Evolutionary conservation across 2,797 vertebrate genomes (phyloP).

Genomic region (Hirundo rustica): DNA sequence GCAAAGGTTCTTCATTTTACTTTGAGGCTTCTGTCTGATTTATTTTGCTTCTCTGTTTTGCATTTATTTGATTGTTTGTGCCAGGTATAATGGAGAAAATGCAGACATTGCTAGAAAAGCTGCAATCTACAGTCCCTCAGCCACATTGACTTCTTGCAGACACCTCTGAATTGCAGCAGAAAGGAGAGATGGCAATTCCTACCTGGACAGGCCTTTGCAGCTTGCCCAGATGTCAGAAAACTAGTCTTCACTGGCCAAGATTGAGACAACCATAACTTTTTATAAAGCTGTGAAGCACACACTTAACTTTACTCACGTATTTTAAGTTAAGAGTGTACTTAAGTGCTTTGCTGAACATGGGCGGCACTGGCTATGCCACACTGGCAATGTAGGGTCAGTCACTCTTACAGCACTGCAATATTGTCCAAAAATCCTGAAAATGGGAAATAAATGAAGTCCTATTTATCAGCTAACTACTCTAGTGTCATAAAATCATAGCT

Average conservation of each 20-base stretch:
- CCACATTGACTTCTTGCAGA: background rate
- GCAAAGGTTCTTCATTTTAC: slow-evolving; percentile 70
- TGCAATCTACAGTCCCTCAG: slow-evolving; percentile 14
- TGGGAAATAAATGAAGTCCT: background rate
- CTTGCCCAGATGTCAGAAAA: background rate
- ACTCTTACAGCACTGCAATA: background rate
- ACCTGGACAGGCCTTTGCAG: background rate
- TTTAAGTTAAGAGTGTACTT: background rate
- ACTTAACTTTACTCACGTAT: background rate
- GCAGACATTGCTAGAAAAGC: slow-evolving; percentile 19
- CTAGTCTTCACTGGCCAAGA: background rate
- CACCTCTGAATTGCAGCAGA: background rate
- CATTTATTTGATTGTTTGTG: slow-evolving; percentile 62
- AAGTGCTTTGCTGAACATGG: background rate
- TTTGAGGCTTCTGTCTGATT: slow-evolving; percentile 57
- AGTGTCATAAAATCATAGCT: background rate
- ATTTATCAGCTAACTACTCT: background rate
- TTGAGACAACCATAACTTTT: background rate
- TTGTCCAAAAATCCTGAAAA: background rate
- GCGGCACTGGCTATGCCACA: background rate
- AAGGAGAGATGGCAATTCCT: background rate
- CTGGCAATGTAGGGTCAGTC: background rate
- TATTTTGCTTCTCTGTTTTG: slow-evolving; percentile 46
- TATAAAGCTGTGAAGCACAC: background rate
- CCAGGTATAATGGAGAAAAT: slow-evolving; percentile 61